Base-by-base conservation (phyloP, 2,113 vertebrate species). In the Neolamprologus ventralis region DNA sequence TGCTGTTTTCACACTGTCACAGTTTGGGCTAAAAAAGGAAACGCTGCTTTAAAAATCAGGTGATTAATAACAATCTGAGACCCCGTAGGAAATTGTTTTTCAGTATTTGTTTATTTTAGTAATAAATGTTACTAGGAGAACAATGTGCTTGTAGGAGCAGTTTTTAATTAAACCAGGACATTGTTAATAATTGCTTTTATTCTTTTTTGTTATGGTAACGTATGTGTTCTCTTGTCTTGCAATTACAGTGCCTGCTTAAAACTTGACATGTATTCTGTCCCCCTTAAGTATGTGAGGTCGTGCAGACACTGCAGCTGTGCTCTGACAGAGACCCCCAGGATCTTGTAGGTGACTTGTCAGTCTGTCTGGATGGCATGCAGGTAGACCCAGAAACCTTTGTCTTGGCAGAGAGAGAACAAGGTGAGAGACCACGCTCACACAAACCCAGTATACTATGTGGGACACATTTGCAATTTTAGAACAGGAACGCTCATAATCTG, bases 351-450 rank as follows among this genome's bases (percentile, higher is more conserved):
- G 98, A 99, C 80, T 91, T 99, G 86, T 98, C 97, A 0, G 95
- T 99, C 47, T 99, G 98, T 90, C 95, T 99, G 53, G 98, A 99
- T 63, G 98, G 98, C 17, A 93, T 99, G 95, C 97, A 98, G 33
- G 96, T 99, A 2, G 97, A 98, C 60, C 95, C 97, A 2, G 98
- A 99, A 85, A 91, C 88, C 49, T 93, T 96, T 3, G 68, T 87
- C 5, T 60, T 81, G 4, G 93, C 93, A 81, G 95, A 96, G 82
- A 90, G 51, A 65, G 91, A 94, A 51, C 82, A 85, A 40, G 89
- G 95, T 93, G 96, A 97, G 97, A 82, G 96, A 96, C 91, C 9
- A 68, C 0, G 2, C 45, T n/a, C 26, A 51, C 42, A 49, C 53
- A 31, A 40, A 55, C 12, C 3, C 28, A 40, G 21, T 23, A n/a